Evolutionary conservation across 2,888 invertebrate species (phyloP).

Genomic region (Platycheirus rosarum): DNA sequence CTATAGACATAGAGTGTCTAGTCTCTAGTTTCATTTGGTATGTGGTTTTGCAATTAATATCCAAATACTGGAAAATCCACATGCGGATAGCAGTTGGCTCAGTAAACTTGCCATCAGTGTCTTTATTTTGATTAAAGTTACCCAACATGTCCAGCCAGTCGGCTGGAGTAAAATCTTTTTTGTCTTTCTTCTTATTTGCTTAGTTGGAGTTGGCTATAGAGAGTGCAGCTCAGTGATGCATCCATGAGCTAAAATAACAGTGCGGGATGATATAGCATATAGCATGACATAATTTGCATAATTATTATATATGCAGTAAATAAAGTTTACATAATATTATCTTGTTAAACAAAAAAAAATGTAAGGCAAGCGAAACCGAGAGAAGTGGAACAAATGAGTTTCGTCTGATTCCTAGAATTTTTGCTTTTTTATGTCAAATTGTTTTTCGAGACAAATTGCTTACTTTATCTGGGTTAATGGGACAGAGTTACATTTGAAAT

Average conservation of each 20-base stretch:
- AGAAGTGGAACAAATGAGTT: not conserved
- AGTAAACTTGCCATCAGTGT: constrained; percentile 68
- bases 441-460: too few relatives aligned
- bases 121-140: constrained; percentile 53
- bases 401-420: not conserved
- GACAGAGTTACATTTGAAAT: too few relatives aligned
- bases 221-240: constrained; percentile 36
- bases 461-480: too few relatives aligned
- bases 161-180: constrained; percentile 22
- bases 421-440: not conserved
- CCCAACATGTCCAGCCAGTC: constrained; percentile 44
- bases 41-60: constrained; percentile 45
- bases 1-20: too few relatives aligned
- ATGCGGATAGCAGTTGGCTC: constrained; percentile 56
- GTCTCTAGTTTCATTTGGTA: constrained; percentile 22
- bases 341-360: not conserved
- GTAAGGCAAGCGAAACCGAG: not conserved
- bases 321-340: not conserved
- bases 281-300: constrained; percentile 28
- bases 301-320: not conserved
- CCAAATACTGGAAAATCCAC: constrained; percentile 3
- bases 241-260: constrained; percentile 1
- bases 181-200: not conserved
- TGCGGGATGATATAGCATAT: constrained; percentile 3
- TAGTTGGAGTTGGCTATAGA: constrained; percentile 31